A percentile compares a stretch with the other conserved stretches of the same genome.
Evolutionary conservation across 2,888 invertebrate genomes (phyloP).

Genomic region (Antheraea yamamai): DNA sequence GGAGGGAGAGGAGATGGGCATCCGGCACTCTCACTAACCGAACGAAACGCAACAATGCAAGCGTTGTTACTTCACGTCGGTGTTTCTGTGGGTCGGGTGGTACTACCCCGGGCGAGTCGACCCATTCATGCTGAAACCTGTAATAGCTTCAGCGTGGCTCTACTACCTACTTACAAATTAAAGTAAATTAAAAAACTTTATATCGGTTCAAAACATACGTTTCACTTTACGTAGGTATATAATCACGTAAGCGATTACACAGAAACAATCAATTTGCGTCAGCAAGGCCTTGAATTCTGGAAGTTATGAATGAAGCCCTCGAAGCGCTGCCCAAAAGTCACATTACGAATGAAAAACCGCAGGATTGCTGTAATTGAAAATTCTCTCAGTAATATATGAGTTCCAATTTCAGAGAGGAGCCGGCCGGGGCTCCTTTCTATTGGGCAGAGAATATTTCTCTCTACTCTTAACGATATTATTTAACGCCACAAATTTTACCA

Average conservation of each 20-base stretch:
- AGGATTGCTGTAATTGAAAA: constrained; percentile 81
- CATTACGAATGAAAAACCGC: constrained; percentile 82
- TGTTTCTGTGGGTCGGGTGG: too few species aligned
- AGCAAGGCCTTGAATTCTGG: constrained; percentile 28
- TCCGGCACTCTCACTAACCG: too few species aligned
- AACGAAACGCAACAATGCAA: too few species aligned
- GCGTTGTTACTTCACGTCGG: too few species aligned
- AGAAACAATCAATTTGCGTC: neutral
- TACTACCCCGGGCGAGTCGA: too few species aligned
- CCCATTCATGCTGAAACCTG: too few species aligned
- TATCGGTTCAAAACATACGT: neutral
- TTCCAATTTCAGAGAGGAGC: constrained; percentile 75
- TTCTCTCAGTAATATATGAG: constrained; percentile 80
- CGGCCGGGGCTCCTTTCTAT: constrained; percentile 55
- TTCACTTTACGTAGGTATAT: neutral
- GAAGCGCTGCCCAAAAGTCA: constrained; percentile 74
- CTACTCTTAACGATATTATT: constrained; percentile 79
- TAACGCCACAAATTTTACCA: constrained; percentile 78
- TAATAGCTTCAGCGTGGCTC: too few species aligned
- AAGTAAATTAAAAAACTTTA: neutral
- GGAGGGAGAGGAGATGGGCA: too few species aligned
- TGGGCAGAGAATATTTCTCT: constrained; percentile 73
- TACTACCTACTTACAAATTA: too few species aligned
- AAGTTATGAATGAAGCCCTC: constrained; percentile 71
- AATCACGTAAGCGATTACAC: neutral